phyloP scores from a whole-genome alignment of 2,888 invertebrate genomes.

The Mycalesis mineus region DNA sequence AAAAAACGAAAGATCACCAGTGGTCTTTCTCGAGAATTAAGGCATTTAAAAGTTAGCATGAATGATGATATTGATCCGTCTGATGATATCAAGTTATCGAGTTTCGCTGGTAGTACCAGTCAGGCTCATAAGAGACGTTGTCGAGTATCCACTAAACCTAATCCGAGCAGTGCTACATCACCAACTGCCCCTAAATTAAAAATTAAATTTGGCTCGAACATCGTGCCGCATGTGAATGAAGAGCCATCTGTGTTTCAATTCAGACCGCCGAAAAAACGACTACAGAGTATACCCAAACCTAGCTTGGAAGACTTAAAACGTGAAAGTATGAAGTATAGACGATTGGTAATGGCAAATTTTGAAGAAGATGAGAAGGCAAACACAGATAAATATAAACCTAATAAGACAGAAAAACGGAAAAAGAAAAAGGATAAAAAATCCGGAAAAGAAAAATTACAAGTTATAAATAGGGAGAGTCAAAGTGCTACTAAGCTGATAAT shows the following conservation, averaged over 20 bases:
- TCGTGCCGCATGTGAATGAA: conserved; percentile 72
- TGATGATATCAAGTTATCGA: conserved; percentile 56
- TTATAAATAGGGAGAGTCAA: conserved; percentile 71
- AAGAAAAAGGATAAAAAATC: conserved; percentile 76
- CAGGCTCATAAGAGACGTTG: conserved; percentile 55
- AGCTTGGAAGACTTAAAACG: conserved; percentile 88
- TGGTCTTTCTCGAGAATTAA: conserved; percentile 78
- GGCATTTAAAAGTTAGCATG: conserved; percentile 80
- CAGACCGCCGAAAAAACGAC: conserved; percentile 90
- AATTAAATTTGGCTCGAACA: conserved; percentile 84
- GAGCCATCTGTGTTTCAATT: conserved; percentile 71
- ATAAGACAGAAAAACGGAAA: conserved; percentile 64
- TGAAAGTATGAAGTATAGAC: conserved; percentile 92
- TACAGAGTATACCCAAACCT: conserved; percentile 81
- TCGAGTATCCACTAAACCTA: conserved; percentile 49
- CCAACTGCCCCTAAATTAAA: conserved; percentile 84
- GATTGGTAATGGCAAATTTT: conserved; percentile 90
- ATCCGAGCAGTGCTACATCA: conserved; percentile 40
- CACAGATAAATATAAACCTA: conserved; percentile 63
- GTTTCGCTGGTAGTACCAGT: conserved; percentile 38
- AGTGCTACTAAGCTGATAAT: conserved; percentile 87
- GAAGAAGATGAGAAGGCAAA: conserved; percentile 80
- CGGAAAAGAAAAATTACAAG: conserved; percentile 76
- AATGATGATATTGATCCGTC: conserved; percentile 74
- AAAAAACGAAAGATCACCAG: conserved; percentile 80